Conservation (phyloP, 2,888 invertebrate species). For the Ornithoptera priamus region DNA sequence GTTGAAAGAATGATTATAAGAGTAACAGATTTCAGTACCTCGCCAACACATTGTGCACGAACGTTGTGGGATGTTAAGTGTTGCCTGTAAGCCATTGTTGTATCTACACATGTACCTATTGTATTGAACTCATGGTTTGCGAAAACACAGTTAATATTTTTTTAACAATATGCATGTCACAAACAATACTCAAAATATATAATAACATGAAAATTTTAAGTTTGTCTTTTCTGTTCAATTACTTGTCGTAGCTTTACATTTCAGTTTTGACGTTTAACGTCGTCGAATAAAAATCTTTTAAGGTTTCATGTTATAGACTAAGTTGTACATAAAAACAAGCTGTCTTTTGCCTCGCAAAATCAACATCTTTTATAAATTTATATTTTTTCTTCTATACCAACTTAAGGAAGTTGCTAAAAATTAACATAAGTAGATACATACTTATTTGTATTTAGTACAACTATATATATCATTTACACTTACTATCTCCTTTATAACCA, state of each 20-base stretch:
- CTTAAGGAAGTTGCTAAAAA: too few relatives aligned
- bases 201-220: neutral
- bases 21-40: conserved; percentile 8
- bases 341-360: too few relatives aligned
- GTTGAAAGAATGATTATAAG: conserved; percentile 33
- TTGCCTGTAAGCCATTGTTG: conserved; percentile 53
- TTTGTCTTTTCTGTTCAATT: too few relatives aligned
- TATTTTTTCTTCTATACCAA: too few relatives aligned
- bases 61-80: conserved; percentile 64
- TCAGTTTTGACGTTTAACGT: too few relatives aligned
- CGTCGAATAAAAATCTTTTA: too few relatives aligned
- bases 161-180: conserved; percentile 13
- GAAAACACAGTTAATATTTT: conserved; percentile 1
- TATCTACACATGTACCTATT: conserved; percentile 24
- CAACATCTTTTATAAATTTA: too few relatives aligned
- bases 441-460: neutral
- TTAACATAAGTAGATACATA: too few relatives aligned
- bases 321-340: too few relatives aligned
- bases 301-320: too few relatives aligned
- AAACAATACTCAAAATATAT: conserved; percentile 1
- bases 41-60: conserved; percentile 51
- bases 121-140: conserved; percentile 14
- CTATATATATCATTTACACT: neutral
- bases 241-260: too few relatives aligned
- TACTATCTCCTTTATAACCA: neutral